Conservation (phyloP, 2,113 vertebrate genomes). For the Pelusios castaneus region DNA sequence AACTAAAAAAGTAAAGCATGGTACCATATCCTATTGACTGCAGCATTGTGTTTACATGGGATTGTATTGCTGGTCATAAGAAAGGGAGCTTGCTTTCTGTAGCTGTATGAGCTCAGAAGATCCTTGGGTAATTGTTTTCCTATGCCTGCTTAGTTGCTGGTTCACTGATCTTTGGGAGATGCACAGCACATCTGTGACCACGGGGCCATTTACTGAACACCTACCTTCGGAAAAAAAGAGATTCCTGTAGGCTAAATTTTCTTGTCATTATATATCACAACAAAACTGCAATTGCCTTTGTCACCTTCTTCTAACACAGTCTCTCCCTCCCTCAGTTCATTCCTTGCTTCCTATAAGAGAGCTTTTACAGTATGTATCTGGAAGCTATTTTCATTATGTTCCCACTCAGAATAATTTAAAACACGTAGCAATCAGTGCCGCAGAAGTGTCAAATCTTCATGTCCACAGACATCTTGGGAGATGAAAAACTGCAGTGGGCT, state of each 20-base stretch:
- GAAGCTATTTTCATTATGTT: constrained; percentile 39
- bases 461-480: constrained; percentile 1
- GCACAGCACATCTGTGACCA: neutral
- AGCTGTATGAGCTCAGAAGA: neutral
- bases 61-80: neutral
- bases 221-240: neutral
- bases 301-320: constrained; percentile 1
- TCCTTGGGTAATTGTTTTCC: neutral
- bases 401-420: constrained; percentile 34
- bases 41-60: neutral
- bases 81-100: neutral
- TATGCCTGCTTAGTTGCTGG: neutral
- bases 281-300: constrained; percentile 23
- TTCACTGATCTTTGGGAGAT: neutral
- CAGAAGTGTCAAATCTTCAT: neutral
- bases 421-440: neutral
- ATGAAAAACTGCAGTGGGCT: neutral
- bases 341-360: constrained; percentile 26
- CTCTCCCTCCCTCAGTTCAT: neutral
- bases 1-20: neutral
- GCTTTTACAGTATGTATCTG: constrained; percentile 14
- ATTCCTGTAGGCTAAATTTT: neutral
- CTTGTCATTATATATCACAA: neutral
- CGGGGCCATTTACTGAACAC: neutral
- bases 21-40: fast-evolving